Percentiles rank a stretch among this genome's conserved stretches.
Evolutionary conservation across 2,113 vertebrate genomes (phyloP).

Genomic region (Nothoprocta pentlandii): DNA sequence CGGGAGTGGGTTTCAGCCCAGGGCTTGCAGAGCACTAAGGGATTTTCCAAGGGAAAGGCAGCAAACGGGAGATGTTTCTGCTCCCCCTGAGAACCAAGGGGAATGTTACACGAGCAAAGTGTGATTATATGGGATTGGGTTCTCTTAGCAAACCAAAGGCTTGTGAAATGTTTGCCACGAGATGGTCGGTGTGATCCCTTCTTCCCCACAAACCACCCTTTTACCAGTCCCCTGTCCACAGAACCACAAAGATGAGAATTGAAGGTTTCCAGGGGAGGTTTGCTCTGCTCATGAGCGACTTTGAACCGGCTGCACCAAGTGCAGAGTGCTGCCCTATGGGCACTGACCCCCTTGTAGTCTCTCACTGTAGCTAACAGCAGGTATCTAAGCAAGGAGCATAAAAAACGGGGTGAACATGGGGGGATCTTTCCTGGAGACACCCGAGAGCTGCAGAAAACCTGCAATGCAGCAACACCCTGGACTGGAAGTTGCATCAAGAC

Average conservation of each 20-base stretch:
- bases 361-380: neutral
- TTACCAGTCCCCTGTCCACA: neutral
- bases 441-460: rapidly evolving
- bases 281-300: neutral
- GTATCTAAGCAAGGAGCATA: neutral
- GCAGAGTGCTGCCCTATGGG: neutral
- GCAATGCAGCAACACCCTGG: neutral
- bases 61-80: neutral
- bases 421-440: neutral
- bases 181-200: neutral
- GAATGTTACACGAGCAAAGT: neutral
- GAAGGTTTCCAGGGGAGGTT: neutral
- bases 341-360: neutral
- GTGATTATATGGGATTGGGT: neutral
- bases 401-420: neutral
- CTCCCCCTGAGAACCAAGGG: neutral
- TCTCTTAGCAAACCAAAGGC: neutral
- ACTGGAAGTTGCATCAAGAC: neutral
- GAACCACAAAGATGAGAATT: neutral
- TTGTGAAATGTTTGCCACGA: neutral
- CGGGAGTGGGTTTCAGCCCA: neutral
- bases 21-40: rapidly evolving
- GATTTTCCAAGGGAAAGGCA: neutral
- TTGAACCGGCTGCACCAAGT: neutral
- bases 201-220: neutral